Percentiles rank a stretch among this genome's conserved stretches.
Evolutionary conservation across 2,797 vertebrate species (phyloP).

Genomic region (Muscicapa striata): DNA sequence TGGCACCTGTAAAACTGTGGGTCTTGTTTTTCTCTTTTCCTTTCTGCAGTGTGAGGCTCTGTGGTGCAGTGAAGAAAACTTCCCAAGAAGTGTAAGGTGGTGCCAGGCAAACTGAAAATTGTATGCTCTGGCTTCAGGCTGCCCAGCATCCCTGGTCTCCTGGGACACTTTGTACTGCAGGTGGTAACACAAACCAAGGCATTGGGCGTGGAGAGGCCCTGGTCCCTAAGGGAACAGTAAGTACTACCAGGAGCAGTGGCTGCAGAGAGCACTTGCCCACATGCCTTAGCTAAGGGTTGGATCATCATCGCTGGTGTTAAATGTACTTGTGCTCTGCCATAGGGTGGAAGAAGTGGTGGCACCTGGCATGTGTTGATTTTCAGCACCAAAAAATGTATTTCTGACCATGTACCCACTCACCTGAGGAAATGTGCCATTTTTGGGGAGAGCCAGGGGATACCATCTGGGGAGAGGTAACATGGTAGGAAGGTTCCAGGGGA

Average conservation of each 20-base stretch:
- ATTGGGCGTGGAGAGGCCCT: background rate
- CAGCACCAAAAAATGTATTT: background rate
- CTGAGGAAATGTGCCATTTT: background rate
- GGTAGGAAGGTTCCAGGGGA: background rate
- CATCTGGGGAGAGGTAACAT: background rate
- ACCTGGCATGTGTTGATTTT: background rate
- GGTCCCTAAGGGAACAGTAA: background rate
- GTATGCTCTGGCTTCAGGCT: background rate
- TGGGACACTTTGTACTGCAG: background rate
- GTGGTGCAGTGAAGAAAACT: background rate
- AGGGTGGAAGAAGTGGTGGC: background rate
- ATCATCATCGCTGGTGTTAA: background rate
- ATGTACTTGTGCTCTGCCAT: background rate
- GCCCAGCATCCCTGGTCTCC: background rate
- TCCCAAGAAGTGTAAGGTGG: background rate
- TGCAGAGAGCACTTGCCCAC: background rate
- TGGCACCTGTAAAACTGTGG: background rate
- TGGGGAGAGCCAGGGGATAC: background rate
- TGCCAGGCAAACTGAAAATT: background rate
- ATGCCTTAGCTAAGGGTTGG: background rate
- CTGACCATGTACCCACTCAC: fast-evolving
- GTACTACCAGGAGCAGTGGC: background rate
- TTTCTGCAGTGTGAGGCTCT: background rate
- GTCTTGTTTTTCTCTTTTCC: background rate
- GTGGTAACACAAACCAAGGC: background rate